These are phyloP conservation scores for Drosophila serrata DNA, from an alignment of 1,140 invertebrate species.

Conservation along the genomic window DNA sequence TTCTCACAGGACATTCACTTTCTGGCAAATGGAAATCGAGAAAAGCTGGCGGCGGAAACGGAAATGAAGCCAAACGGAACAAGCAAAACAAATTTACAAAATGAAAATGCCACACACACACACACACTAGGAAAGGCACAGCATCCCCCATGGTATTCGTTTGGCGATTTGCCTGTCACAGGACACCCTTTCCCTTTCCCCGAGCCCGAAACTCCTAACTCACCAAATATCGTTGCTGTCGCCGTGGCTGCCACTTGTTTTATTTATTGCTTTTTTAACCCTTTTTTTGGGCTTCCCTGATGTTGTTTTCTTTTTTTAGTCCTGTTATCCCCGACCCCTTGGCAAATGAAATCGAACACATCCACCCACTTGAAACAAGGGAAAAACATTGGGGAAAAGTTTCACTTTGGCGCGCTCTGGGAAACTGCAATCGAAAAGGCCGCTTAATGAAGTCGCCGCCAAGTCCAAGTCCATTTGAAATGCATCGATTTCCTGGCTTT, in stretches of 20 bases:
- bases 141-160: constrained; percentile 76
- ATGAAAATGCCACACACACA: constrained; percentile 77
- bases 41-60: constrained; percentile 54
- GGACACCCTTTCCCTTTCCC: constrained; percentile 29
- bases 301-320: constrained; percentile 32
- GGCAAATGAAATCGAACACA: constrained; percentile 43
- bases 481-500: constrained; percentile 67
- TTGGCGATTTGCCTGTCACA: constrained; percentile 82
- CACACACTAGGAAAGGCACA: constrained; percentile 20
- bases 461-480: constrained; percentile 61
- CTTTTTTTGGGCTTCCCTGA: constrained; percentile 68
- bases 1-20: constrained; percentile 39
- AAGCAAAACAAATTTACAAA: constrained; percentile 84
- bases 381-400: constrained; percentile 37
- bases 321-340: background rate
- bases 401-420: constrained; percentile 58
- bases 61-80: constrained; percentile 83
- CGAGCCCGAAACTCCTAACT: constrained; percentile 35
- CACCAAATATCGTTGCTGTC: constrained; percentile 75
- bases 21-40: constrained; percentile 51
- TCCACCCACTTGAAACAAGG: constrained; percentile 8
- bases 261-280: constrained; percentile 84
- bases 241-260: constrained; percentile 78
- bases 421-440: constrained; percentile 47
- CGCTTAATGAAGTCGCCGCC: constrained; percentile 68